Conservation (phyloP, 2,888 invertebrate species). For the Thymelicus sylvestris region DNA sequence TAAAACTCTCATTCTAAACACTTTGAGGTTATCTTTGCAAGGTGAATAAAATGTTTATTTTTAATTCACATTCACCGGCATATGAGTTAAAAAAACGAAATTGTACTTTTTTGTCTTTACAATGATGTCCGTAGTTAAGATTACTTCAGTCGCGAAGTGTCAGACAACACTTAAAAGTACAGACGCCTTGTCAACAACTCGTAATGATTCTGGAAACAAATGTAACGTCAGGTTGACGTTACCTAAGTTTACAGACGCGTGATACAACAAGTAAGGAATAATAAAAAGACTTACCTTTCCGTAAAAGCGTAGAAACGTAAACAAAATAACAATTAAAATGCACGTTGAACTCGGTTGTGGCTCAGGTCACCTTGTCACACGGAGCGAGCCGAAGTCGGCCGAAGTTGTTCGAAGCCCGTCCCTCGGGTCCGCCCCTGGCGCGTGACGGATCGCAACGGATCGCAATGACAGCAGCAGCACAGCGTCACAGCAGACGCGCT, state of each 20-base stretch:
- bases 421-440: conserved; percentile 63
- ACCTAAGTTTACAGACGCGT: conserved; percentile 39
- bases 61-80: conserved; percentile 2
- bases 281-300: conserved; percentile 60
- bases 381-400: conserved; percentile 65
- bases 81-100: conserved; percentile 1
- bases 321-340: conserved; percentile 49
- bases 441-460: conserved; percentile 52
- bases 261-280: conserved; percentile 38
- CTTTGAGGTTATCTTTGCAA: conserved; percentile 63
- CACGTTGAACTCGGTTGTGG: conserved; percentile 57
- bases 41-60: conserved; percentile 14
- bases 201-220: conserved; percentile 19
- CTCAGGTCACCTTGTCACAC: conserved; percentile 70
- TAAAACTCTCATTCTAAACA: conserved; percentile 41
- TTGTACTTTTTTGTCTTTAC: conserved; percentile 19
- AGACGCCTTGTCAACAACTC: conserved; percentile 44
- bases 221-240: neutral
- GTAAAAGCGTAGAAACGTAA: conserved; percentile 30
- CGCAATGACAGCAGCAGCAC: too few species aligned
- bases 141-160: neutral
- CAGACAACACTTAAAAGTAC: conserved; percentile 40
- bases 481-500: conserved; percentile 63
- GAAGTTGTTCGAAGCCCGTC: conserved; percentile 62
- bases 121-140: conserved; percentile 27